A percentile compares a stretch with the other conserved stretches of the same genome.
Evolutionary conservation across 1,140 invertebrate genomes (phyloP).

Genomic region (Gryllus bimaculatus): DNA sequence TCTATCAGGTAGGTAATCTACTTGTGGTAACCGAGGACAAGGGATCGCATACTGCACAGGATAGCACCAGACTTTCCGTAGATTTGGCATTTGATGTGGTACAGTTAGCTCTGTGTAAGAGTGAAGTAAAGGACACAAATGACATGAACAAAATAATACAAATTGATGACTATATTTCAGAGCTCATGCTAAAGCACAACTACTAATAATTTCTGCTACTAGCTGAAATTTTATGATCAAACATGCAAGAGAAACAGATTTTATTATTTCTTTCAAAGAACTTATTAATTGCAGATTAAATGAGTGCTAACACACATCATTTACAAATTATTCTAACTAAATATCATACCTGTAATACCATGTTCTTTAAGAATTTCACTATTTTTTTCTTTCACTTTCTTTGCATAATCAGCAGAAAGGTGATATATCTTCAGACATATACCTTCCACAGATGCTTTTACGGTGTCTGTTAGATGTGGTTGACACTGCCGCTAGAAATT

Average conservation of each 20-base stretch:
- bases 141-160: background rate
- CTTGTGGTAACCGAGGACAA: conserved; percentile 68
- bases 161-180: no score
- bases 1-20: conserved; percentile 80
- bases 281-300: no score
- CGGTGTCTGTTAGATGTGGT: conserved; percentile 86
- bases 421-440: conserved; percentile 93
- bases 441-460: conserved; percentile 87
- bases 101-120: conserved; percentile 49
- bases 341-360: conserved; percentile 51
- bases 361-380: conserved; percentile 76
- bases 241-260: no score
- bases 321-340: background rate
- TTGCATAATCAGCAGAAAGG: conserved; percentile 81
- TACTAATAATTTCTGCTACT: no score
- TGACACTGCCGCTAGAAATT: conserved; percentile 79
- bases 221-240: no score
- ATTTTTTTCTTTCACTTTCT: conserved; percentile 83
- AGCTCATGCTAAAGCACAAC: no score
- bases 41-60: conserved; percentile 83
- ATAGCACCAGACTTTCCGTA: conserved; percentile 90
- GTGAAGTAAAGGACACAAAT: background rate
- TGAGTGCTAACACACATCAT: background rate
- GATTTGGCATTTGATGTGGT: conserved; percentile 50
- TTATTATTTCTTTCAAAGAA: no score